Evolutionary conservation across 2,888 invertebrate species (phyloP).

Genomic region (Sacculina carcini): DNA sequence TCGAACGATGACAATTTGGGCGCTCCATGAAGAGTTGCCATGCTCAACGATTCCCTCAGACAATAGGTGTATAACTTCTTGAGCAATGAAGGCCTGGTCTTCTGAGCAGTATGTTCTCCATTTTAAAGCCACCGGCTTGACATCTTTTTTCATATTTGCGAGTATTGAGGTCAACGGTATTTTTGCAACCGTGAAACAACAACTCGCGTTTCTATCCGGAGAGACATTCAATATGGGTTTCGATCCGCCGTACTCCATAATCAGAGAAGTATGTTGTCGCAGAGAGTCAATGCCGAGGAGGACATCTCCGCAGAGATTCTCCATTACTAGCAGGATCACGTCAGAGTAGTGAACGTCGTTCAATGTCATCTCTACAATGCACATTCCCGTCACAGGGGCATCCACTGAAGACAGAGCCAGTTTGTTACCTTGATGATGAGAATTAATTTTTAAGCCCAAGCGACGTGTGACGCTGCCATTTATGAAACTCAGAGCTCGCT

Average conservation of each 20-base stretch:
- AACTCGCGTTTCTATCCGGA: no score
- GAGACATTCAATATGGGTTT: background rate
- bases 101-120: background rate
- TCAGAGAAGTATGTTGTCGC: background rate
- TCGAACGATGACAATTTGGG: no score
- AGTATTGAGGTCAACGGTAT: no score
- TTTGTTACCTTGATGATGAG: no score
- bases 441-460: no score
- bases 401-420: no score
- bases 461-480: background rate
- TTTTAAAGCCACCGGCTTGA: background rate
- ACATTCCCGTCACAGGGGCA: no score
- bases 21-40: no score
- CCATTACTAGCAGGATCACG: background rate
- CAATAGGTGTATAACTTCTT: background rate
- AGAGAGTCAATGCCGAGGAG: background rate
- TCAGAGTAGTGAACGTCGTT: background rate
- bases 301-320: background rate
- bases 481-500: no score
- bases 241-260: background rate
- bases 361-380: background rate
- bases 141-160: no score
- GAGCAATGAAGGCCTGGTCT: background rate
- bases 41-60: background rate
- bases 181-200: no score